phyloP scores from a whole-genome alignment of 2,113 vertebrate genomes.

The Zosterops lateralis region DNA sequence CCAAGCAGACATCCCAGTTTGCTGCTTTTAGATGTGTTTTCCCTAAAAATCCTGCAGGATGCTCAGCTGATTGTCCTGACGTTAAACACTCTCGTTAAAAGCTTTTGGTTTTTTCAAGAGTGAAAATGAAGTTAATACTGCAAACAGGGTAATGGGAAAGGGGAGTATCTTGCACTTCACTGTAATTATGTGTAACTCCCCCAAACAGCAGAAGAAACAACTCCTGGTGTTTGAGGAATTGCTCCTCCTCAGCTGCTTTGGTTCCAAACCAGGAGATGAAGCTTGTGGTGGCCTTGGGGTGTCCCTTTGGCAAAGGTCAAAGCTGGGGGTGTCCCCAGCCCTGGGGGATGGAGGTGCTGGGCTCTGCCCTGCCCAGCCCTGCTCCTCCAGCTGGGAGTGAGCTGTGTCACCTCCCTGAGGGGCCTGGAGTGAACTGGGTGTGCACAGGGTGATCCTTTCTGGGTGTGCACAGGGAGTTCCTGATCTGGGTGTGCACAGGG shows the following conservation, averaged over 20 bases:
- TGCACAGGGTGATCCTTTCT: too few relatives aligned
- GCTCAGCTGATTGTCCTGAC: background rate
- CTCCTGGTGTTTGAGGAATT: accelerated
- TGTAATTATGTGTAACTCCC: background rate
- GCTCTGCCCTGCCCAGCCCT: background rate
- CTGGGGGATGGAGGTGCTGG: too few relatives aligned
- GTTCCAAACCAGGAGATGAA: background rate
- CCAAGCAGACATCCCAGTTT: background rate
- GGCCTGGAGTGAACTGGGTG: too few relatives aligned
- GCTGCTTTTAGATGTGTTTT: background rate
- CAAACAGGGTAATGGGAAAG: background rate
- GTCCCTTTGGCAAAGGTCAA: background rate
- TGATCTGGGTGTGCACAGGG: too few relatives aligned
- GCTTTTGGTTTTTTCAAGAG: background rate
- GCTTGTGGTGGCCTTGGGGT: background rate
- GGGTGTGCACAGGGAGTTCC: too few relatives aligned
- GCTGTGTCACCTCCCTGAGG: too few relatives aligned
- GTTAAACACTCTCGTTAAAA: background rate
- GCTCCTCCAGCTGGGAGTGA: background rate
- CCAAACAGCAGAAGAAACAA: accelerated
- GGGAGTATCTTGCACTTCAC: background rate
- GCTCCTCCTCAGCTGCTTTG: background rate
- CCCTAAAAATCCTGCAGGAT: background rate
- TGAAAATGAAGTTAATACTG: background rate
- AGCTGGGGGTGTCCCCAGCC: background rate